These are phyloP conservation scores for Drosophila jambulina DNA, from an alignment of 1,140 invertebrate species.

Conservation along the genomic window DNA sequence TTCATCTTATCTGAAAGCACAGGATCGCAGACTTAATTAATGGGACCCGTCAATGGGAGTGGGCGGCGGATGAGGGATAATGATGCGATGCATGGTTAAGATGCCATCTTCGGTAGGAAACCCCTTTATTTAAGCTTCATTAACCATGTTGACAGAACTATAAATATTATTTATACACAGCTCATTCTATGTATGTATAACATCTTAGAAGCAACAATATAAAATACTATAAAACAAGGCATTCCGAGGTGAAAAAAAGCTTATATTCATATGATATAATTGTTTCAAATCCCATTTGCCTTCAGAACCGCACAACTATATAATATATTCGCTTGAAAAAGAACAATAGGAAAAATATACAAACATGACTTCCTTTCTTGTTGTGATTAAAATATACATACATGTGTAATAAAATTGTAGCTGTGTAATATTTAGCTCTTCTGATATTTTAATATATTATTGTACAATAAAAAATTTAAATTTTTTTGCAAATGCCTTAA, in stretches of 20 bases:
- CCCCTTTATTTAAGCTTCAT: background rate
- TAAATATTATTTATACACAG: background rate
- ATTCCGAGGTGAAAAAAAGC: background rate
- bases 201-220: background rate
- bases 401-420: too few relatives aligned
- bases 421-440: too few relatives aligned
- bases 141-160: background rate
- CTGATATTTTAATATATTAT: background rate
- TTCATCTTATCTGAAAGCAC: conserved; percentile 46
- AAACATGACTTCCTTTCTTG: too few relatives aligned
- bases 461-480: background rate
- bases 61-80: background rate
- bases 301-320: too few relatives aligned
- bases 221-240: background rate
- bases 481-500: background rate
- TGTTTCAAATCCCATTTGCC: too few relatives aligned
- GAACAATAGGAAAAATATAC: too few relatives aligned
- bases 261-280: too few relatives aligned
- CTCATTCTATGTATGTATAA: background rate
- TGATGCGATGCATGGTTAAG: conserved; percentile 13
- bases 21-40: conserved; percentile 64
- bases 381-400: too few relatives aligned
- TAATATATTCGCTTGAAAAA: too few relatives aligned
- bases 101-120: background rate
- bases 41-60: conserved; percentile 19